Base-by-base conservation (phyloP, 1,140 invertebrate species). In the Schlechtendalia chinensis region DNA sequence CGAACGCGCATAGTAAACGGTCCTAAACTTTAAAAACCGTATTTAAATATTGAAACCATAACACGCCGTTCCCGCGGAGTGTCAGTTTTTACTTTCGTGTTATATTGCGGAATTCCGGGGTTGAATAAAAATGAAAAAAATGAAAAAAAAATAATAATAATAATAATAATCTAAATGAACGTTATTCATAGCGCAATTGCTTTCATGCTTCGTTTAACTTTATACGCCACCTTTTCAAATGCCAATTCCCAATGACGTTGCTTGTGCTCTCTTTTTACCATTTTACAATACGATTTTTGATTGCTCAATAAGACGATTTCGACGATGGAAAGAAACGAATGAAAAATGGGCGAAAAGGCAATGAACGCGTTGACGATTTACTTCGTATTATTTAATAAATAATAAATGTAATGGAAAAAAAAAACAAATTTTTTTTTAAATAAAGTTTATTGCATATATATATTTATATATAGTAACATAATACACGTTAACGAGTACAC, bases 91-190 rank as follows among this genome's bases (percentile, higher is more conserved):
- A 22, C 22, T 67, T 45, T 45, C 22, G 11, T 39, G 32, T 69
- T 53, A 19, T 72, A 72, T 2, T 54, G 50, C n/a, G 17, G 8
- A 27, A 19, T 53, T 54, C 53, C 5, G 24, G 0, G 24, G 65
- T 32, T 1, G 5, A 19, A 29, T 75, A 75, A 75, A 59, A 75
- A 75, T 56, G 50, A 58, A 47, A 77, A 71, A 74, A 74, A n/a
- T n/a, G n/a, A n/a, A n/a, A n/a, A n/a, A n/a, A n/a, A n/a, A n/a
- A n/a, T n/a, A n/a, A n/a, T n/a, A n/a, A n/a, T n/a, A n/a, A n/a
- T n/a, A n/a, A n/a, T n/a, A n/a, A n/a, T n/a, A 77, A 63, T 79
- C 39, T 79, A 79, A 79, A 79, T 79, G 75, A 79, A 79, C 75
- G 75, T 79, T 79, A 79, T 79, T 79, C 75, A 79, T 79, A 79